Conservation (phyloP, 2,113 vertebrate species). For the Ammodytes marinus region DNA sequence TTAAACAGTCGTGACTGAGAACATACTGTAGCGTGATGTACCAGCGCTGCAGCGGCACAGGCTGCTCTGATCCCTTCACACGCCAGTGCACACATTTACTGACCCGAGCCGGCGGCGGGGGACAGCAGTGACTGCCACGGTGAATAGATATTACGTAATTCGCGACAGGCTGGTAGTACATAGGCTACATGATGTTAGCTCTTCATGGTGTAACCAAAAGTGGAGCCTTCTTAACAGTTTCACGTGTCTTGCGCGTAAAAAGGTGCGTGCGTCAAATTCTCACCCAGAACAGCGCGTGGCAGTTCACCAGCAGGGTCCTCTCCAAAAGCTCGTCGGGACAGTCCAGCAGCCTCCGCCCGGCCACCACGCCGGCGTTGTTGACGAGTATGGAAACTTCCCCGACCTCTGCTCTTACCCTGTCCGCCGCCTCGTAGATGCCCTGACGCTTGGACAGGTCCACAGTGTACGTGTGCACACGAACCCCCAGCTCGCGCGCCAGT, state of each 20-base stretch:
- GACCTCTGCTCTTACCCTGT: constrained; percentile 70
- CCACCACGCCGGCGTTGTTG: constrained; percentile 83
- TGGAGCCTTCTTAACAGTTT: neutral
- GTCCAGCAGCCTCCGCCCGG: constrained; percentile 80
- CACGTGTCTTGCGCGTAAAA: constrained; percentile 26
- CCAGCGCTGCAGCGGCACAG: neutral
- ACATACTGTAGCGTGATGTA: neutral
- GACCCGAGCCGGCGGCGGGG: neutral
- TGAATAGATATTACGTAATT: constrained; percentile 61
- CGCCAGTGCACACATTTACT: constrained; percentile 50
- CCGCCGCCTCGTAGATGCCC: constrained; percentile 82
- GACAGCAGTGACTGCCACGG: neutral
- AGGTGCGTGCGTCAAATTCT: constrained; percentile 32
- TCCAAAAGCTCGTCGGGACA: constrained; percentile 83
- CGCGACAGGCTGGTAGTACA: neutral
- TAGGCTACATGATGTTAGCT: neutral
- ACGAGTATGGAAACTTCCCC: constrained; percentile 81
- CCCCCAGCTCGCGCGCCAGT: constrained; percentile 84
- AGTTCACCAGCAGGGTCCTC: constrained; percentile 83
- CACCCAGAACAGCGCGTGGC: constrained; percentile 86
- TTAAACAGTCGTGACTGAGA: neutral
- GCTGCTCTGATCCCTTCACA: constrained; percentile 51
- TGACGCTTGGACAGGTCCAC: constrained; percentile 88
- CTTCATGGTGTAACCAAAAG: neutral
- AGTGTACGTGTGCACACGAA: constrained; percentile 81